Conservation (phyloP, 2,797 vertebrate genomes). For the Mormyrus hasselquistii region DNA sequence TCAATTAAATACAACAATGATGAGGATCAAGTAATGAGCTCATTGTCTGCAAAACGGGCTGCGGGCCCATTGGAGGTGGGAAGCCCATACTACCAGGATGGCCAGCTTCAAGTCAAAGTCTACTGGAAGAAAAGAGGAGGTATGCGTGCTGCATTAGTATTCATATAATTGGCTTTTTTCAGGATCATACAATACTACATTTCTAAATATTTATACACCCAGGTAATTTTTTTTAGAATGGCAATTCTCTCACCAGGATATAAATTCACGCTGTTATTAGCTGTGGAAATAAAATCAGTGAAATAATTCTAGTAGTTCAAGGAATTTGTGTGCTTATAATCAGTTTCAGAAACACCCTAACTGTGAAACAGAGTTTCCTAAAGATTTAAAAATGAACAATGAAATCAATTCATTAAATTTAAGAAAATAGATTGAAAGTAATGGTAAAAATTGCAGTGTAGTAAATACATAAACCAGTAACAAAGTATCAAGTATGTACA, state of each 20-base stretch:
- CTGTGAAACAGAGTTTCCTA: not conserved
- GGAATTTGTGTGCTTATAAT: not conserved
- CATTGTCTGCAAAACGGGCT: constrained; percentile 62
- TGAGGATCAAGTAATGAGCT: constrained; percentile 57
- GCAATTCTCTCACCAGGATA: not conserved
- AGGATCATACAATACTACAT: not conserved
- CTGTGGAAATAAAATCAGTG: not conserved
- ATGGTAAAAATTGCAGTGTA: not conserved
- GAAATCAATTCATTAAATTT: not conserved
- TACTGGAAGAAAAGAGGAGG: constrained; percentile 92
- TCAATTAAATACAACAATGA: constrained; percentile 55
- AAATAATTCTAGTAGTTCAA: not conserved
- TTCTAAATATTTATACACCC: not conserved
- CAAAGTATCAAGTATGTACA: not conserved
- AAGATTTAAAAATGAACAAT: not conserved
- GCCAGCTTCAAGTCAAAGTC: constrained; percentile 83
- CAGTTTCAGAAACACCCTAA: not conserved
- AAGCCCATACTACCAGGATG: constrained; percentile 83
- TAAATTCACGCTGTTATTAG: not conserved
- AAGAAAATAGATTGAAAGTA: not conserved
- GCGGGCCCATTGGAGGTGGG: constrained; percentile 77
- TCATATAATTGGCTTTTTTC: not conserved
- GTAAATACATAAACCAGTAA: not conserved
- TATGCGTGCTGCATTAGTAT: constrained; percentile 38
- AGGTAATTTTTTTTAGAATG: not conserved